Evolutionary conservation across 2,888 invertebrate genomes (phyloP), one percentile per base, ranked within the genome.

Genomic region (Hydroisotoma schaefferi): DNA sequence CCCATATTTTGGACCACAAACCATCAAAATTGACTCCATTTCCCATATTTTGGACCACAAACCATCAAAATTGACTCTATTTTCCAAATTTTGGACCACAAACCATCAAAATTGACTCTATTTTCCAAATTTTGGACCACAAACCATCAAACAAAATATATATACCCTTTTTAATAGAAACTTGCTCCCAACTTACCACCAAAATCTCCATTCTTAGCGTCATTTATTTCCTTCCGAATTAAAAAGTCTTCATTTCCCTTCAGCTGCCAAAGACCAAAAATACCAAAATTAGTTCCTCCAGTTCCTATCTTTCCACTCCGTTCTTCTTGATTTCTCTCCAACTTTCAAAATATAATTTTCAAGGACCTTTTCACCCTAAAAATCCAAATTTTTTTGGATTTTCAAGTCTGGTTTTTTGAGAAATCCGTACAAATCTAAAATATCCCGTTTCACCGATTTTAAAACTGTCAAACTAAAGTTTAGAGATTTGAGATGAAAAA

Each of bases 191-290:
- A 47, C 57, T 57, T 55, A 67, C 67, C 52, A 67, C 67, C 48
- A 67, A 52, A 27, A 67, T 67, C 57, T 67, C 67, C 67, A 67
- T 67, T 57, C 60, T 67, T n/a, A 64, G 48, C 52, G 63, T 60
- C 63, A 64, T 64, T 51, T 54, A 40, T 40, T 40, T 15, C 15
- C 5, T 18, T 40, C 20, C 15, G 40, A 15, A 33, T 33, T 8
- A 40, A 5, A 5, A 40, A 20, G 5, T 40, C 40, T 15, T 40
- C 40, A 40, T 40, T n/a, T n/a, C n/a, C n/a, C 40, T 20, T 40
- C 40, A 40, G 40, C 40, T 40, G 40, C 40, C 40, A 40, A 40
- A 40, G 20, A 40, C 40, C 20, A 5, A 8, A 8, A 40, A 40
- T 10, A 40, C n/a, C n/a, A 5, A 5, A 40, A 5, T 5, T 5